These are phyloP conservation scores for Papilio dardanus DNA, from an alignment of 1,140 invertebrate species.

Conservation along the genomic window DNA sequence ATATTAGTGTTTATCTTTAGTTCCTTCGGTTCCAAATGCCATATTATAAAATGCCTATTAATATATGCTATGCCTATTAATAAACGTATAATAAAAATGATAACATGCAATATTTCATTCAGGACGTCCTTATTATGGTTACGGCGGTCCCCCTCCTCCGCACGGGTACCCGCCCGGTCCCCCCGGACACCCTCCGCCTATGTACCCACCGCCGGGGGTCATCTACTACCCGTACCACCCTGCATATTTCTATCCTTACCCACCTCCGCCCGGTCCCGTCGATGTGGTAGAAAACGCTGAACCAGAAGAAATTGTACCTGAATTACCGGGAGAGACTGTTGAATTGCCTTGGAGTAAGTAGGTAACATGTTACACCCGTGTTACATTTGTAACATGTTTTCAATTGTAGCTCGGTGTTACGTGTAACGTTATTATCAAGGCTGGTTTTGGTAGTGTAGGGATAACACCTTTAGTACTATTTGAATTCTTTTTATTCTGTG, in stretches of 20 bases:
- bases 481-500: too few relatives aligned
- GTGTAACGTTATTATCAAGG: constrained; percentile 26
- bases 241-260: constrained; percentile 71
- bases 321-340: constrained; percentile 74
- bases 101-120: constrained; percentile 46
- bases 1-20: background rate
- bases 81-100: background rate
- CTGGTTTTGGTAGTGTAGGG: constrained; percentile 18
- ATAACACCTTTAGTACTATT: constrained; percentile 37
- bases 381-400: background rate
- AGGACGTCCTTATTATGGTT: constrained; percentile 73
- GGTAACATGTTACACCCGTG: constrained; percentile 17
- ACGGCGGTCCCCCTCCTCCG: constrained; percentile 57
- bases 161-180: constrained; percentile 57
- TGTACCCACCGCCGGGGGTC: constrained; percentile 58
- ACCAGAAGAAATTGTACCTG: constrained; percentile 56
- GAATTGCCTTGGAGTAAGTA: constrained; percentile 78
- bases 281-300: constrained; percentile 54
- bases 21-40: too few relatives aligned
- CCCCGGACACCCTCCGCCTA: constrained; percentile 51
- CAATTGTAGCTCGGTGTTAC: background rate
- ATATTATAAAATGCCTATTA: too few relatives aligned
- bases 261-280: constrained; percentile 40
- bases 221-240: constrained; percentile 70
- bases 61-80: too few relatives aligned